These are phyloP conservation scores for Lophotriccus pileatus DNA, from an alignment of 2,797 vertebrate species.

Conservation along the genomic window DNA sequence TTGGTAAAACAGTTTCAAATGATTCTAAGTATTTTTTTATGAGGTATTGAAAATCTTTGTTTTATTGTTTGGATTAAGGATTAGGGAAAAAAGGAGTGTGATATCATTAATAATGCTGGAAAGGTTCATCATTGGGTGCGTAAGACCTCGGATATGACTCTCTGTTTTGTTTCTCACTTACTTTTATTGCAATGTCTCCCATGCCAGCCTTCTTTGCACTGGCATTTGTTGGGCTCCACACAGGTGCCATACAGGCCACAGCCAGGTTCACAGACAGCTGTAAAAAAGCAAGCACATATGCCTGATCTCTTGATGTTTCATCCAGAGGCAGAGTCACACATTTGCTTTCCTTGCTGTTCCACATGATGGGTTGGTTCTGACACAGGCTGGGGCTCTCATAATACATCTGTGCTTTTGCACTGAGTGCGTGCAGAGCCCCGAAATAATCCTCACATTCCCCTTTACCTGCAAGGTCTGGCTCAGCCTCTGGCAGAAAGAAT, in stretches of 20 bases:
- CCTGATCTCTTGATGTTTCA: background rate
- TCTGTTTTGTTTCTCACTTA: slow-evolving; percentile 69
- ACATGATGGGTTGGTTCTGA: background rate
- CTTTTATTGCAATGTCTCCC: slow-evolving; percentile 89
- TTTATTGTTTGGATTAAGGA: background rate
- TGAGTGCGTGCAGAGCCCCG: background rate
- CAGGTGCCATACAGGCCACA: slow-evolving; percentile 84
- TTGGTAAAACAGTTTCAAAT: background rate
- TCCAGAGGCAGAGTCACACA: background rate
- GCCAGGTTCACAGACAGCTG: slow-evolving; percentile 86
- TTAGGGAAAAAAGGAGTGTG: background rate
- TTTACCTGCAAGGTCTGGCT: background rate
- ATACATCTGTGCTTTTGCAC: background rate
- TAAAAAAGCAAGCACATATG: background rate
- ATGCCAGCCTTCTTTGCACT: slow-evolving; percentile 86
- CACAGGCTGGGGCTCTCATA: background rate
- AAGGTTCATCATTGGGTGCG: background rate
- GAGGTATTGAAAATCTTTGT: background rate
- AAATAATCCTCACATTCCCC: background rate
- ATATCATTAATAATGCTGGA: background rate
- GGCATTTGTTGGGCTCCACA: slow-evolving; percentile 85
- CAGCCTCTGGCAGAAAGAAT: background rate
- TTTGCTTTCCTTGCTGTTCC: background rate
- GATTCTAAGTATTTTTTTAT: accelerated
- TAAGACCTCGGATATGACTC: background rate